Evolutionary conservation across 2,113 vertebrate genomes (phyloP).

Genomic region (rabbit (Oryctolagus cuniculus)): DNA sequence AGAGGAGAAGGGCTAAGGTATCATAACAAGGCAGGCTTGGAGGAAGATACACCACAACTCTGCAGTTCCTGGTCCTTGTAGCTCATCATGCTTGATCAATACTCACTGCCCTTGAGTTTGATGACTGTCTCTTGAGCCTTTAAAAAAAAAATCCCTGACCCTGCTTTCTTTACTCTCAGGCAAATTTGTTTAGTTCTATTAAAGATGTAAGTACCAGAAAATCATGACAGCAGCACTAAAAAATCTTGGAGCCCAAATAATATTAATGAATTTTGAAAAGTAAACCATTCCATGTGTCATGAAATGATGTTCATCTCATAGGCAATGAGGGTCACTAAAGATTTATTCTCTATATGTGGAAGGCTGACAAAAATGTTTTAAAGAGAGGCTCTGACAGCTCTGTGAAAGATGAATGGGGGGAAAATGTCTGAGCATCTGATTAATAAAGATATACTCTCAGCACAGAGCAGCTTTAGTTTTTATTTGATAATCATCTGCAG

Average conservation of each 20-base stretch:
- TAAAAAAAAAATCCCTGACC: not conserved
- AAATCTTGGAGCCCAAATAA: not conserved
- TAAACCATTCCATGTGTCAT: not conserved
- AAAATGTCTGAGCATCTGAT: not conserved
- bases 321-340: not conserved
- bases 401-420: not conserved
- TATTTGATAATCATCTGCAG: not conserved
- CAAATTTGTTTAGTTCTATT: not conserved
- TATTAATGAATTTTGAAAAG: not conserved
- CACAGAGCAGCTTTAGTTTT: slow-evolving; percentile 12
- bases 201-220: not conserved
- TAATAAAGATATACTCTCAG: not conserved
- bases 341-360: not conserved
- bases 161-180: not conserved
- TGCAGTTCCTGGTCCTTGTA: not conserved
- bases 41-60: not conserved
- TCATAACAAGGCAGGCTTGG: accelerated
- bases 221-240: not conserved
- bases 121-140: not conserved
- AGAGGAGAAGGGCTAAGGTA: not conserved
- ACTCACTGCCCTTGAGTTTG: not conserved
- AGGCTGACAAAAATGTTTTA: not conserved
- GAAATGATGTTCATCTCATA: not conserved
- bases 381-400: not conserved
- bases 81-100: not conserved